A percentile compares a stretch with the other conserved stretches of the same genome.
Evolutionary conservation across 64 coral and sea anemone species (phyloP).

Genomic region (Orbicella faveolata): DNA sequence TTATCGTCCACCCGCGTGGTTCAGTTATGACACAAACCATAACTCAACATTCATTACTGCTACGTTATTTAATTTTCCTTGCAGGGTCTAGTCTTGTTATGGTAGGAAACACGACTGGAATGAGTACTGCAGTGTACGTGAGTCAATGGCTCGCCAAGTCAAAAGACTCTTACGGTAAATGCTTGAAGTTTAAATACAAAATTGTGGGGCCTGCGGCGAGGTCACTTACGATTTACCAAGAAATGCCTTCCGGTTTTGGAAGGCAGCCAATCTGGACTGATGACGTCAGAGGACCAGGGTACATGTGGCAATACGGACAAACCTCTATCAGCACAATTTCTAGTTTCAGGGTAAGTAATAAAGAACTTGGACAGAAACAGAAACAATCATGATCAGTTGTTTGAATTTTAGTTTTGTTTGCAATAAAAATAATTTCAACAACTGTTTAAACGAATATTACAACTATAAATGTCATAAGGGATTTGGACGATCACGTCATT

Average conservation of each 20-base stretch:
- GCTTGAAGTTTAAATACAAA: conserved; percentile 59
- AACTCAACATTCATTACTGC: too few species aligned
- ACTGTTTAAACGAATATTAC: too few species aligned
- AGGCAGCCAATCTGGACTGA: conserved; percentile 50
- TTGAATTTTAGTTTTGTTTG: too few species aligned
- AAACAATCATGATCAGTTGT: too few species aligned
- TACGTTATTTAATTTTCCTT: not conserved
- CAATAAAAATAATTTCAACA: too few species aligned
- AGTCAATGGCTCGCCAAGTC: conserved; percentile 43
- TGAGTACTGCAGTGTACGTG: not conserved
- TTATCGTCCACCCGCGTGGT: too few species aligned
- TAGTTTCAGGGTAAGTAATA: conserved; percentile 40
- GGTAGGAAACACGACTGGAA: not conserved
- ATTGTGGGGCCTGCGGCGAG: conserved; percentile 24
- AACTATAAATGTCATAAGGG: too few species aligned
- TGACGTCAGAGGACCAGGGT: not conserved
- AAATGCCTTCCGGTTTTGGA: conserved; percentile 26
- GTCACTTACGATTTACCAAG: conserved; percentile 49
- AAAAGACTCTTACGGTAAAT: conserved; percentile 31
- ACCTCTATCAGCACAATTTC: conserved; percentile 14
- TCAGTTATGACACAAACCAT: too few species aligned
- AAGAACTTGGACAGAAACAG: not conserved
- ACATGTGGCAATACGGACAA: conserved; percentile 52
- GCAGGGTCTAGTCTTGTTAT: not conserved
- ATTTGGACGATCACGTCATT: too few species aligned